A percentile compares a stretch with the other conserved stretches of the same genome.
Conservation (phyloP, 2,888 invertebrate genomes). For the Acanthococcus lagerstroemiae region DNA sequence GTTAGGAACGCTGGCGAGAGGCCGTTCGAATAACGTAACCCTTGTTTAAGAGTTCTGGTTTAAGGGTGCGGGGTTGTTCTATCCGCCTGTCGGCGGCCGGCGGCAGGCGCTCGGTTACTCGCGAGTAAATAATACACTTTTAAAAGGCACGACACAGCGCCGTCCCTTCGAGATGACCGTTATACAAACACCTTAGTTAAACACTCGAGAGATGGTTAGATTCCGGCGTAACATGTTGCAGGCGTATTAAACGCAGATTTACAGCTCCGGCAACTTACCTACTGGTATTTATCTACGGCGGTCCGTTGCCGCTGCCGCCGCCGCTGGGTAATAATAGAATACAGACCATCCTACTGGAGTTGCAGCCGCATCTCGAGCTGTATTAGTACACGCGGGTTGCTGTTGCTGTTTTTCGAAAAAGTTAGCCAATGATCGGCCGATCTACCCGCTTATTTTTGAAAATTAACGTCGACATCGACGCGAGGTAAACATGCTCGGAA, state of each 20-base stretch:
- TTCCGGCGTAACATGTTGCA: conserved; percentile 27
- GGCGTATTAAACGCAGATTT: conserved; percentile 16
- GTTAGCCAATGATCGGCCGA: neutral
- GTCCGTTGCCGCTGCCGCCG: no score
- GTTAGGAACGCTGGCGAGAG: neutral
- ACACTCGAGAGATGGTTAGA: conserved; percentile 18
- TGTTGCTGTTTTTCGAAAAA: no score
- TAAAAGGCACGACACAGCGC: neutral
- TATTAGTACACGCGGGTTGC: no score
- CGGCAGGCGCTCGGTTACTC: neutral
- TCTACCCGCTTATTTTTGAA: no score
- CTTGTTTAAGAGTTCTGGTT: neutral
- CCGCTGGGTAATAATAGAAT: no score
- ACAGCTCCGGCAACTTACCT: no score
- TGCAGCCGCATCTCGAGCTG: no score
- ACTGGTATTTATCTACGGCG: no score
- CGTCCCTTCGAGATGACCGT: conserved; percentile 23
- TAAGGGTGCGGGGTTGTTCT: neutral
- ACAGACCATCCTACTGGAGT: no score
- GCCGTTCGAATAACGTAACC: conserved; percentile 17
- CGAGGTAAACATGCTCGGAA: no score
- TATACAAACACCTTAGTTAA: conserved; percentile 27
- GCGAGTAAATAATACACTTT: conserved; percentile 20
- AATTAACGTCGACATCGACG: no score
- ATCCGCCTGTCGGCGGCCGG: neutral